Conservation (phyloP, 1,140 invertebrate genomes). For the Polypedilum vanderplanki region DNA sequence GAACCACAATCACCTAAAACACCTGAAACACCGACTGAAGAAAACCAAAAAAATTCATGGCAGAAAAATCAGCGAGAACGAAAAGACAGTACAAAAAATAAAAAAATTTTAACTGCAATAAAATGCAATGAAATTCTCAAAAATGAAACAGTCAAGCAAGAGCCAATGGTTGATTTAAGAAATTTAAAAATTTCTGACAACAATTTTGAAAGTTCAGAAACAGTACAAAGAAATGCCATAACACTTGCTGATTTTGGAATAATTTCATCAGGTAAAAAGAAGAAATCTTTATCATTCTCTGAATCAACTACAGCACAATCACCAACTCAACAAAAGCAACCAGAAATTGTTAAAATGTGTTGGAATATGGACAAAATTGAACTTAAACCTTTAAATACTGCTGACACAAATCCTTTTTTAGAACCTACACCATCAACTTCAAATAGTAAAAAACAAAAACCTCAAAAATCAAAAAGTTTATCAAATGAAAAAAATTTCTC, state of each 20-base stretch:
- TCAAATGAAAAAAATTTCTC: constrained; percentile 37
- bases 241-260: background rate
- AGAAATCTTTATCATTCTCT: no score
- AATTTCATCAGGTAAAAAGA: background rate
- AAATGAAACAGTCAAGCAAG: constrained; percentile 36
- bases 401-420: background rate
- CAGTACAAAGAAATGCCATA: constrained; percentile 28
- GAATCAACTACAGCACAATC: no score
- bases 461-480: background rate
- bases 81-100: constrained; percentile 39
- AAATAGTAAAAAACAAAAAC: background rate
- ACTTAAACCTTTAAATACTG: background rate
- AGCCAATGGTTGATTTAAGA: constrained; percentile 29
- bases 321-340: background rate
- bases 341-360: background rate
- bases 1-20: background rate
- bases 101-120: constrained; percentile 38
- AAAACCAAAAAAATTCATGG: constrained; percentile 31
- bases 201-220: background rate
- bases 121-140: constrained; percentile 42
- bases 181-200: background rate
- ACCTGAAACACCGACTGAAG: constrained; percentile 31
- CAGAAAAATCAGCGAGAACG: constrained; percentile 36
- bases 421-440: background rate
- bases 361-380: background rate